phyloP scores from a whole-genome alignment of 2,113 vertebrate genomes.

The Hippocampus guttulatus region DNA sequence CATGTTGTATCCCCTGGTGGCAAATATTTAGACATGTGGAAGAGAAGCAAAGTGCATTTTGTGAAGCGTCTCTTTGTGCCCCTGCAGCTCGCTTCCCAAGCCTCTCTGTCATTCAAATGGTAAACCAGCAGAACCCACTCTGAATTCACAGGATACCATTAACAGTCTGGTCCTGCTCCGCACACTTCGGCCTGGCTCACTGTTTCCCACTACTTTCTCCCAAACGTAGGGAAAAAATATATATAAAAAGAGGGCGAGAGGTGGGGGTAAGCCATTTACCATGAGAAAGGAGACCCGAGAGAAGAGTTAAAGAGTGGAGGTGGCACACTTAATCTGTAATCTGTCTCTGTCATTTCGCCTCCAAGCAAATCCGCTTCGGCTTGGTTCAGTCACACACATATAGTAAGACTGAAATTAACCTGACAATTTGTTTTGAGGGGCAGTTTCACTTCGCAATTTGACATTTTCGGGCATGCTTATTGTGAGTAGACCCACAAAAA shows the following conservation, averaged over 20 bases:
- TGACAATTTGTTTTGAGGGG: background rate
- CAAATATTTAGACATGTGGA: slow-evolving; percentile 72
- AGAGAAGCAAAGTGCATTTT: slow-evolving; percentile 49
- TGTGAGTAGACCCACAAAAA: background rate
- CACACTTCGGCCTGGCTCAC: slow-evolving; percentile 70
- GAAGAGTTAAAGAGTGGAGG: slow-evolving; percentile 56
- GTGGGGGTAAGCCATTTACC: slow-evolving; percentile 56
- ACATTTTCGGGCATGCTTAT: background rate
- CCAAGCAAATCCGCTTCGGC: slow-evolving; percentile 39
- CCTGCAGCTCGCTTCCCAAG: slow-evolving; percentile 61
- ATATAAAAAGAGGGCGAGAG: background rate
- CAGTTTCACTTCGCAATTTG: background rate
- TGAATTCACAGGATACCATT: slow-evolving; percentile 72
- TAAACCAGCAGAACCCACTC: slow-evolving; percentile 63
- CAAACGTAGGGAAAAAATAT: slow-evolving; percentile 19
- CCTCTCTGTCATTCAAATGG: slow-evolving; percentile 69
- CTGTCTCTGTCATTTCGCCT: slow-evolving; percentile 60
- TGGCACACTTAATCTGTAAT: slow-evolving; percentile 71
- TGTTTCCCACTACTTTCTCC: slow-evolving; percentile 73
- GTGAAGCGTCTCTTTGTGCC: slow-evolving; percentile 64
- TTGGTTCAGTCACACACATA: slow-evolving; percentile 3
- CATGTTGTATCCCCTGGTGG: slow-evolving; percentile 42
- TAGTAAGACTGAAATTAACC: background rate
- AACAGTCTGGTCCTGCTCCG: slow-evolving; percentile 69
- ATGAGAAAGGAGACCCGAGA: slow-evolving; percentile 65